phyloP scores from a whole-genome alignment of 2,888 invertebrate genomes.

The Thumatha senex region DNA sequence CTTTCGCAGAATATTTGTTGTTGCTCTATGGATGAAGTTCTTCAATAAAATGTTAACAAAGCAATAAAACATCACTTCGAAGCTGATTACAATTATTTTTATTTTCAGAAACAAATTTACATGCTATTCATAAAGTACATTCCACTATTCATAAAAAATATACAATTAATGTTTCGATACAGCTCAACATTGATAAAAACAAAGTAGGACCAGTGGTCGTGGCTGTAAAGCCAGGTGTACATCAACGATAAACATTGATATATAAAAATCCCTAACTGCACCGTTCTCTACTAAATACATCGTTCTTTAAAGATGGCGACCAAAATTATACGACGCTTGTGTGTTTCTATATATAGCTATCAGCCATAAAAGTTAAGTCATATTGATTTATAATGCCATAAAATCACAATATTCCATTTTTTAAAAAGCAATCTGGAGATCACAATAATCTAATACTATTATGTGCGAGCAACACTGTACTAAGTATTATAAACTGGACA shows the following conservation, averaged over 20 bases:
- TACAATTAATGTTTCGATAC: constrained; percentile 23
- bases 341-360: too few species aligned
- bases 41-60: neutral
- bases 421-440: too few species aligned
- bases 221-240: neutral
- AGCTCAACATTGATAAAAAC: constrained; percentile 34
- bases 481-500: neutral
- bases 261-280: neutral
- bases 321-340: too few species aligned
- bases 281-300: too few species aligned
- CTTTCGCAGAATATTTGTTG: too few species aligned
- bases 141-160: neutral
- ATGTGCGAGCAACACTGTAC: too few species aligned
- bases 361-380: too few species aligned
- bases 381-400: too few species aligned
- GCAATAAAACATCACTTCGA: constrained; percentile 22
- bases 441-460: too few species aligned
- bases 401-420: too few species aligned
- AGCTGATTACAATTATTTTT: constrained; percentile 56
- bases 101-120: constrained; percentile 55
- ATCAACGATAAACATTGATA: neutral
- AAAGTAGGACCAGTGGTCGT: constrained; percentile 18
- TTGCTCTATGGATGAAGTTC: too few species aligned
- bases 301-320: too few species aligned
- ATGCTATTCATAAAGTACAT: constrained; percentile 30